Conservation (phyloP, 2,797 vertebrate genomes). For the Acrossocheilus fasciatus region DNA sequence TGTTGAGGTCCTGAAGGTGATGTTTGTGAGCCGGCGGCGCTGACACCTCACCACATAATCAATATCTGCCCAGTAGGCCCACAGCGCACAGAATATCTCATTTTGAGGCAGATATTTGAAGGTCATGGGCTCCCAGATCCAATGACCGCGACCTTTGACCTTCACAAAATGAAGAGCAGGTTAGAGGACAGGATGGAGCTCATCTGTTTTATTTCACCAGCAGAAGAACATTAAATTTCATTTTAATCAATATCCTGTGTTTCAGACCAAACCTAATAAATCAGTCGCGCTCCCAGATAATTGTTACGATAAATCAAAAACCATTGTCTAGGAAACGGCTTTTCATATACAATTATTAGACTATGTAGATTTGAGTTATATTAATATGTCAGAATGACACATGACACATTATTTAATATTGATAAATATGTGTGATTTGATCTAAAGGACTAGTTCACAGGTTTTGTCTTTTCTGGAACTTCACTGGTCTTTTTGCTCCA, state of each 20-base stretch:
- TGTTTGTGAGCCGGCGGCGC: conserved; percentile 16
- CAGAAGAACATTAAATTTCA: conserved; percentile 9
- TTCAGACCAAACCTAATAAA: conserved; percentile 35
- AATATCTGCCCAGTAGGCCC: conserved; percentile 33
- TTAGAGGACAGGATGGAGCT: conserved; percentile 10
- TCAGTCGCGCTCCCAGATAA: not conserved
- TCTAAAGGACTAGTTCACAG: not conserved
- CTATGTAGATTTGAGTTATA: conserved; percentile 36
- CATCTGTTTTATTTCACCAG: conserved; percentile 15
- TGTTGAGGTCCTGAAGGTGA: conserved; percentile 39
- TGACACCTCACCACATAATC: conserved; percentile 45
- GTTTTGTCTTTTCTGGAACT: not conserved
- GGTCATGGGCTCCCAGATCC: conserved; percentile 37
- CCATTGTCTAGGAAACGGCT: not conserved
- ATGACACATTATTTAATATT: not conserved
- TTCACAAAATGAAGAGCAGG: conserved; percentile 2
- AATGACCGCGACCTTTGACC: conserved; percentile 33
- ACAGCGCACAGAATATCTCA: conserved; percentile 36
- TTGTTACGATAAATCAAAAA: conserved; percentile 24
- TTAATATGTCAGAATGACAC: conserved; percentile 35
- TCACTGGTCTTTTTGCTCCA: not conserved
- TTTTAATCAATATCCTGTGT: conserved; percentile 1
- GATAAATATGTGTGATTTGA: not conserved
- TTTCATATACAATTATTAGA: conserved; percentile 27
- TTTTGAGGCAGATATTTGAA: conserved; percentile 35